Conservation (phyloP, 2,797 vertebrate species). For the Neopelma chrysocephalum region DNA sequence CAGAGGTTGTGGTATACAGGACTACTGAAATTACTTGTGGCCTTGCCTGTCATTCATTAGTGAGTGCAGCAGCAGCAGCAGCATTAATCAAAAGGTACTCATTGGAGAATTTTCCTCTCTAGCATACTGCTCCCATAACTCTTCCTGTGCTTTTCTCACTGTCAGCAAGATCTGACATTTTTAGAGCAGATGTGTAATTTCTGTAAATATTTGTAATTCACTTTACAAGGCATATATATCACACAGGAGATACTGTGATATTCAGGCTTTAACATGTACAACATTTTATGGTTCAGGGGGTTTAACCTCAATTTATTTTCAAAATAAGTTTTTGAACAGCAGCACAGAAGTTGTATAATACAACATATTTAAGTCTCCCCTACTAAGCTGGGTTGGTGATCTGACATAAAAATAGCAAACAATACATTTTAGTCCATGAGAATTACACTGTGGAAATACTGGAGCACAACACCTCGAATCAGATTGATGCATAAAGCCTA, state of each 20-base stretch:
- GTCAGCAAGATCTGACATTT: slow-evolving; percentile 34
- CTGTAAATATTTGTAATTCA: slow-evolving; percentile 35
- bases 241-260: background rate
- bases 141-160: background rate
- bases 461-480: background rate
- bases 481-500: background rate
- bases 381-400: background rate
- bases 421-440: background rate
- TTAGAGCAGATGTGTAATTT: slow-evolving; percentile 38
- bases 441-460: background rate
- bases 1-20: background rate
- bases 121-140: slow-evolving; percentile 8
- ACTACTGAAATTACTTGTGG: slow-evolving; percentile 5
- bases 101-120: slow-evolving; percentile 10
- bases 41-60: slow-evolving; percentile 31
- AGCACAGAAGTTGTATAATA: background rate
- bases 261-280: background rate
- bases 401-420: background rate
- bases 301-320: background rate
- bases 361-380: background rate
- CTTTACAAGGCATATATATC: background rate
- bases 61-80: background rate
- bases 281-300: background rate
- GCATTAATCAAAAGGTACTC: background rate
- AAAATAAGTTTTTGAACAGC: background rate